A percentile compares a stretch with the other conserved stretches of the same genome.
These are phyloP conservation scores for Sebastes variabilis DNA, from an alignment of 2,797 vertebrate genomes.

Conservation along the genomic window DNA sequence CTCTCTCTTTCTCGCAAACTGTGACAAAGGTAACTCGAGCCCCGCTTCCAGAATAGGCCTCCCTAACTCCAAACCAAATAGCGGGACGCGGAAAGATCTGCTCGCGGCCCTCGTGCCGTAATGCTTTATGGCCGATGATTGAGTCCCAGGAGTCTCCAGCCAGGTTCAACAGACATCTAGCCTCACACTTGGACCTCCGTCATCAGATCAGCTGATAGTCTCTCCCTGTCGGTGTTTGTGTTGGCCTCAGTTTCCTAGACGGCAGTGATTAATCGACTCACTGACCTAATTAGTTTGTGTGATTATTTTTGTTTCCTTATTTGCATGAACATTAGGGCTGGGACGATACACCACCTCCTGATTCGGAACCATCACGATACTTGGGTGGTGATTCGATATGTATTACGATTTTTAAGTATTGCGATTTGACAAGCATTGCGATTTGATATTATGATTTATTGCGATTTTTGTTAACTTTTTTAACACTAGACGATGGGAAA, in stretches of 20 bases:
- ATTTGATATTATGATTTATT: too few relatives aligned
- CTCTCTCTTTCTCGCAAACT: slow-evolving; percentile 33
- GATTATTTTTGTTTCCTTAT: slow-evolving; percentile 40
- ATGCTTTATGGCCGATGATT: slow-evolving; percentile 81
- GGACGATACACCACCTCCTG: too few relatives aligned
- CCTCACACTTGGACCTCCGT: slow-evolving; percentile 75
- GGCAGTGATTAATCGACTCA: slow-evolving; percentile 54
- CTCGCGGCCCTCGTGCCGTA: slow-evolving; percentile 65
- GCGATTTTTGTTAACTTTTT: too few relatives aligned
- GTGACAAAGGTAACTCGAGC: slow-evolving; percentile 72
- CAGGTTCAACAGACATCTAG: slow-evolving; percentile 77
- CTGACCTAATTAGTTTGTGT: slow-evolving; percentile 53
- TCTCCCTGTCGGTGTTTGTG: slow-evolving; percentile 59
- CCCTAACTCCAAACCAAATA: slow-evolving; percentile 79
- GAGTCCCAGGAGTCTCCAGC: slow-evolving; percentile 73
- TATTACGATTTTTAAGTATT: too few relatives aligned
- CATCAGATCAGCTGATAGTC: slow-evolving; percentile 78
- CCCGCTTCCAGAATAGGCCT: slow-evolving; percentile 35
- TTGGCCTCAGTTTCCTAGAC: slow-evolving; percentile 56
- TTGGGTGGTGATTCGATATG: too few relatives aligned
- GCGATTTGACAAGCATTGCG: too few relatives aligned
- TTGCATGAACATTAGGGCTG: background rate
- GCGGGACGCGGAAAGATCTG: slow-evolving; percentile 68
- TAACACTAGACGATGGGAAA: too few relatives aligned
- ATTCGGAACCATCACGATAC: too few relatives aligned